Percentiles rank a stretch among this genome's conserved stretches.
Conservation (phyloP, 23 tunicate genomes). For the Halocynthia roretzi region DNA sequence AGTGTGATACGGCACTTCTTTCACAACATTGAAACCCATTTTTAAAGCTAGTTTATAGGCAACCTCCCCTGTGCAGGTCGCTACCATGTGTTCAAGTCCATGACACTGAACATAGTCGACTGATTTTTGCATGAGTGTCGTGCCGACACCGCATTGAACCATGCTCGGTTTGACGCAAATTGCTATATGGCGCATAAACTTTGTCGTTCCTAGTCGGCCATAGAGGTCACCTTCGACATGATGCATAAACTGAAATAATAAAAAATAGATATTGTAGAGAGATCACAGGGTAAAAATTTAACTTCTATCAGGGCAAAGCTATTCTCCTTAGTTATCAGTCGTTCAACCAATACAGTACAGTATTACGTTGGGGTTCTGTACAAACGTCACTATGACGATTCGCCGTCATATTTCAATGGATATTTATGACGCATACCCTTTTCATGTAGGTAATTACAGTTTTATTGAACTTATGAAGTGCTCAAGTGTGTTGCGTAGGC, state of each 20-base stretch:
- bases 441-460: too few species aligned
- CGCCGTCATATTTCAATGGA: too few species aligned
- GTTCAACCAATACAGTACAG: too few species aligned
- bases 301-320: background rate
- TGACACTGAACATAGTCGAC: conserved; percentile 35
- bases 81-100: conserved; percentile 40
- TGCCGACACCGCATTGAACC: conserved; percentile 63
- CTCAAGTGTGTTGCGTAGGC: too few species aligned
- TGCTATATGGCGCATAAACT: conserved; percentile 82
- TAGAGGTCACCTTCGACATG: conserved; percentile 41
- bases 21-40: conserved; percentile 53
- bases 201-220: conserved; percentile 28
- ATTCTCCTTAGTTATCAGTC: background rate
- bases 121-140: conserved; percentile 61
- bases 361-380: too few species aligned
- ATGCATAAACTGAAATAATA: conserved; percentile 53
- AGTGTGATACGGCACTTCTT: conserved; percentile 32
- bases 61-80: conserved; percentile 78
- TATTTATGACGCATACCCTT: too few species aligned
- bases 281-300: background rate
- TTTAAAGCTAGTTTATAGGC: conserved; percentile 61
- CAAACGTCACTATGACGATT: too few species aligned
- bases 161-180: conserved; percentile 63
- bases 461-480: too few species aligned
- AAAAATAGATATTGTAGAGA: background rate